A percentile compares a stretch with the other conserved stretches of the same genome.
Evolutionary conservation across 1,140 invertebrate genomes (phyloP).

Genomic region (Sarcophaga peregrina): DNA sequence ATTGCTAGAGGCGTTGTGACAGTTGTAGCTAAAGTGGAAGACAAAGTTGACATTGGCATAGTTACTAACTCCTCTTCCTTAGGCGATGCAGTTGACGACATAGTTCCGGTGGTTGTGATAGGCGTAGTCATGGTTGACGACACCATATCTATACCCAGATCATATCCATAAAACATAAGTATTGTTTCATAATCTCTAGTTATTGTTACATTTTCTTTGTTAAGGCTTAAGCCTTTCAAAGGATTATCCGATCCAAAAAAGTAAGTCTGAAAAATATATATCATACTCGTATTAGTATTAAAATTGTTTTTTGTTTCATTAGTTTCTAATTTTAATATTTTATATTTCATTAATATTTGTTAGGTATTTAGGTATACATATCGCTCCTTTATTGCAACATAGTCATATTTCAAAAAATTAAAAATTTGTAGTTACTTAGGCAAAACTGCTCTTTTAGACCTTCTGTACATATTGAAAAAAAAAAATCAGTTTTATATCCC

Average conservation of each 20-base stretch:
- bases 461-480: too few species aligned
- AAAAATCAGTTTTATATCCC: too few species aligned
- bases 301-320: too few species aligned
- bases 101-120: slow-evolving; percentile 48
- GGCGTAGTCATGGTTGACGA: slow-evolving; percentile 49
- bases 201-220: slow-evolving; percentile 79
- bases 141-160: slow-evolving; percentile 68
- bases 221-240: slow-evolving; percentile 80
- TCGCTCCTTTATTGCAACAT: too few species aligned
- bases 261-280: slow-evolving; percentile 75
- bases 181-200: slow-evolving; percentile 76
- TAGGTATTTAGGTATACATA: too few species aligned
- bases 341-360: too few species aligned
- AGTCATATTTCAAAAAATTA: too few species aligned
- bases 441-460: too few species aligned
- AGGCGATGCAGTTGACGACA: slow-evolving; percentile 50
- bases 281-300: too few species aligned
- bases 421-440: too few species aligned
- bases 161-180: slow-evolving; percentile 82
- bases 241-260: slow-evolving; percentile 83
- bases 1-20: slow-evolving; percentile 41
- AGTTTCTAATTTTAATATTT: too few species aligned
- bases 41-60: slow-evolving; percentile 51
- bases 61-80: slow-evolving; percentile 28
- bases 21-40: slow-evolving; percentile 50